phyloP scores from a whole-genome alignment of 2,113 vertebrate species.

The Pterophyllum scalare region DNA sequence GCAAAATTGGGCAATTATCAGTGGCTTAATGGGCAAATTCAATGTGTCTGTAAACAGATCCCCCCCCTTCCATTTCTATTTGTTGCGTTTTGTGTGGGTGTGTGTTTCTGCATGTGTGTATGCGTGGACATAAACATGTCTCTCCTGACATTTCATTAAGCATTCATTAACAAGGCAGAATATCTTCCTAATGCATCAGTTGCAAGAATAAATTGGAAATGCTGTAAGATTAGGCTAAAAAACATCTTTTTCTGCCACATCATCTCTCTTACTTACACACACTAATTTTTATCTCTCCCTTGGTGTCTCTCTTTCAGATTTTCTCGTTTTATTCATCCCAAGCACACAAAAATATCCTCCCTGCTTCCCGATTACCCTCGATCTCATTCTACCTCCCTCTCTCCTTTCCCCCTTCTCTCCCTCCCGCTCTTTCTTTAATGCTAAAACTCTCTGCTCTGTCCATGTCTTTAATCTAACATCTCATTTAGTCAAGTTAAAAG shows the following conservation, averaged over 20 bases:
- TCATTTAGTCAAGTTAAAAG: constrained; percentile 48
- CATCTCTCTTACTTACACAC: not conserved
- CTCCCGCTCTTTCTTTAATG: not conserved
- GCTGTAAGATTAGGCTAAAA: constrained; percentile 54
- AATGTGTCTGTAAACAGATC: constrained; percentile 33
- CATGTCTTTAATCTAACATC: constrained; percentile 53
- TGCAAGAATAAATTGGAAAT: constrained; percentile 58
- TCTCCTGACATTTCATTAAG: constrained; percentile 67
- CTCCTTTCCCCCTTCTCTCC: not conserved
- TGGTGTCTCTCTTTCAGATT: not conserved
- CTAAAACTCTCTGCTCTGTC: constrained; percentile 13
- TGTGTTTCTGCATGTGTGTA: not conserved
- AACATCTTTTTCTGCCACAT: constrained; percentile 31
- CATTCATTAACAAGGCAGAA: constrained; percentile 54
- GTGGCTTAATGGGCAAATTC: constrained; percentile 29
- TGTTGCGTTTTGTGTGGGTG: not conserved
- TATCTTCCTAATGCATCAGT: constrained; percentile 61
- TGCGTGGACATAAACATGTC: constrained; percentile 41
- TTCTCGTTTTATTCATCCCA: not conserved
- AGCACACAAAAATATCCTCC: constrained; percentile 14
- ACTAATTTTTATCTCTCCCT: not conserved
- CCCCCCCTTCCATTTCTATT: not conserved
- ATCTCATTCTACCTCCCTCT: not conserved
- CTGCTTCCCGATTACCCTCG: constrained; percentile 11
- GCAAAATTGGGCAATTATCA: constrained; percentile 54